Evolutionary conservation across 2,888 invertebrate species (phyloP), one percentile per base, ranked within the genome.

Genomic region (Drosophila macrospina): DNA sequence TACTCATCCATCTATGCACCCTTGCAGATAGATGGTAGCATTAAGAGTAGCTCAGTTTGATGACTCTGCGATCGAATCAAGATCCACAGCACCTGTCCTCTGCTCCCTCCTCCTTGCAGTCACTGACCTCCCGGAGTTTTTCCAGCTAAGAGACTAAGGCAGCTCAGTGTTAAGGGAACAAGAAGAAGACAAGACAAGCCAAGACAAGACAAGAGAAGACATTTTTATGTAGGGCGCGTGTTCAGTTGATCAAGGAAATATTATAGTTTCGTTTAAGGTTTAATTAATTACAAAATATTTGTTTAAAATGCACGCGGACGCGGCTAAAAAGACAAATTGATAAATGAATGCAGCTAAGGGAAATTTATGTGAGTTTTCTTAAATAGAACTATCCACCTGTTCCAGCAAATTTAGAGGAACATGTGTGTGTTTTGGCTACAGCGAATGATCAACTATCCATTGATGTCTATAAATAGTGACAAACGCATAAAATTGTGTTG

Each of bases 271-370:
- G 32, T 61, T 61, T 60, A 60, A 54, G 42, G 55, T 62, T 56
- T 47, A 62, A 62, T 62, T 47, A 56, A 62, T 62, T 37, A 65
- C 57, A 67, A 55, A 55, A 77, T 77, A 89, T 86, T 86, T 87
- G 76, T 88, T 87, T 75, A 78, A 67, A 69, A 47, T 52, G 61
- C 55, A 64, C 50, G 32, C 67, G 34, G 37, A 13, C 65, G 62
- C 56, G 15, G 45, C 0, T 55, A 54, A 52, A 69, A 41, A 66
- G 80, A 84, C 83, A 85, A 85, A 87, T 89, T 87, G 88, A 74
- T 74, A 85, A 87, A 78, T 87, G 80, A 86, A 72, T 61, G 70
- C 68, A 65, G 68, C 56, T 42, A 13, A 5, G 30, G 45, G 28
- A 64, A 74, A 86, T 87, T 85, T 73, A 79, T 85, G 80, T 87